A percentile compares a stretch with the other conserved stretches of the same genome.
Evolutionary conservation across 2,797 vertebrate genomes (phyloP).

Genomic region (Darevskia mixta): DNA sequence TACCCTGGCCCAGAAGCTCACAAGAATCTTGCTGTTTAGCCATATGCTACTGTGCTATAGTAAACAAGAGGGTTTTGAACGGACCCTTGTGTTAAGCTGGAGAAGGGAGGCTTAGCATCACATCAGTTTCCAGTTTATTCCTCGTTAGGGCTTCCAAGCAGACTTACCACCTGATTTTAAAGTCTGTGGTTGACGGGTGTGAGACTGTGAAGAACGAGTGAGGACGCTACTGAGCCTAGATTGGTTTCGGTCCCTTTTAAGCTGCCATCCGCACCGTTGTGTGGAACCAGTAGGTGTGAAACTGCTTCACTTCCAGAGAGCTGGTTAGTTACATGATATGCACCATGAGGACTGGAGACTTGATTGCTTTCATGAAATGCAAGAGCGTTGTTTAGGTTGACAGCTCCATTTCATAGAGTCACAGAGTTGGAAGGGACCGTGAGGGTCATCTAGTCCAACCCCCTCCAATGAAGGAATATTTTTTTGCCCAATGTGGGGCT

Average conservation of each 20-base stretch:
- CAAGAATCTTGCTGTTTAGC: not conserved
- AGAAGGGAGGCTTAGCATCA: not conserved
- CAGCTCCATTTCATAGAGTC: too few species aligned
- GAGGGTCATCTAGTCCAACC: too few species aligned
- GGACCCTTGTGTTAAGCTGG: not conserved
- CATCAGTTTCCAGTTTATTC: not conserved
- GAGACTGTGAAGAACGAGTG: not conserved
- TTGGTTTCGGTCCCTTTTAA: not conserved
- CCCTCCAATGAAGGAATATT: too few species aligned
- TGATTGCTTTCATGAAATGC: too few species aligned
- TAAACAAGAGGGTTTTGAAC: not conserved
- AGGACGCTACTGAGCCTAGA: not conserved
- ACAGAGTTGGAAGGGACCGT: too few species aligned
- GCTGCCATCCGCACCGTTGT: not conserved
- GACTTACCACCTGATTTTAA: not conserved
- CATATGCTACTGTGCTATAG: conserved; percentile 3
- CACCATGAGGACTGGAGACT: too few species aligned
- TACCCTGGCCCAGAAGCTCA: not conserved
- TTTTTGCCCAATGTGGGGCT: too few species aligned
- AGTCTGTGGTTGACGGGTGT: too few species aligned
- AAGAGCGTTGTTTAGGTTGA: too few species aligned
- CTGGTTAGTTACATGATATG: not conserved
- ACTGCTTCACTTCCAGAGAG: not conserved
- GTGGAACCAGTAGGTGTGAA: not conserved
- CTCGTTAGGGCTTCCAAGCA: not conserved